These are phyloP conservation scores for Cephalotes varians DNA, from an alignment of 2,888 invertebrate genomes.

Conservation along the genomic window DNA sequence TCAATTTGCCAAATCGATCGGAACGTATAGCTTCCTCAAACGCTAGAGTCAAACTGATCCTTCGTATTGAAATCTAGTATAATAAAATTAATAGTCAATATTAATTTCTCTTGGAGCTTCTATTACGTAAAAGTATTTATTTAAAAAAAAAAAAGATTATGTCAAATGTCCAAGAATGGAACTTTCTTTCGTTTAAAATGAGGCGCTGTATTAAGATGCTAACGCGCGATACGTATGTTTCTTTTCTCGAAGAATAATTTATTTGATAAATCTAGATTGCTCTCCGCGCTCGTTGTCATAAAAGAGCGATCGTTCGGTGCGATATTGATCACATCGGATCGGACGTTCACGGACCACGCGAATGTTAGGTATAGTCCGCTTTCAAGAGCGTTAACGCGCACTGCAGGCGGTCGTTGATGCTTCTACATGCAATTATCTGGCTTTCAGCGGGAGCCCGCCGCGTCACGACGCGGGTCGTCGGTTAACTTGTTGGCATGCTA, in stretches of 20 bases:
- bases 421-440: slow-evolving; percentile 43
- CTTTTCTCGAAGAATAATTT: background rate
- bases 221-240: background rate
- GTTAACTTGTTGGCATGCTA: slow-evolving; percentile 47
- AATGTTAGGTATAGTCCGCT: slow-evolving; percentile 5
- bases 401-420: slow-evolving; percentile 37
- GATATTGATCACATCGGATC: slow-evolving; percentile 18
- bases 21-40: background rate
- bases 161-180: background rate
- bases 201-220: background rate
- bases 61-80: background rate
- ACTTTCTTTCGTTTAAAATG: background rate
- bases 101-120: background rate
- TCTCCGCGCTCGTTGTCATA: background rate
- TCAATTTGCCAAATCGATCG: slow-evolving; percentile 27
- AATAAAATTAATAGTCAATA: background rate
- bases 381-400: slow-evolving; percentile 35
- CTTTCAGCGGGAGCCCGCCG: slow-evolving; percentile 3
- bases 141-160: background rate
- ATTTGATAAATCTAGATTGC: background rate
- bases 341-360: background rate
- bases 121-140: background rate
- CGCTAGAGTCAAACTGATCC: background rate
- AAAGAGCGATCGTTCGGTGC: background rate
- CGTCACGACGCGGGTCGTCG: slow-evolving; percentile 38